Base-by-base conservation (phyloP, 2,888 invertebrate genomes). In the Megamerina dolium region DNA sequence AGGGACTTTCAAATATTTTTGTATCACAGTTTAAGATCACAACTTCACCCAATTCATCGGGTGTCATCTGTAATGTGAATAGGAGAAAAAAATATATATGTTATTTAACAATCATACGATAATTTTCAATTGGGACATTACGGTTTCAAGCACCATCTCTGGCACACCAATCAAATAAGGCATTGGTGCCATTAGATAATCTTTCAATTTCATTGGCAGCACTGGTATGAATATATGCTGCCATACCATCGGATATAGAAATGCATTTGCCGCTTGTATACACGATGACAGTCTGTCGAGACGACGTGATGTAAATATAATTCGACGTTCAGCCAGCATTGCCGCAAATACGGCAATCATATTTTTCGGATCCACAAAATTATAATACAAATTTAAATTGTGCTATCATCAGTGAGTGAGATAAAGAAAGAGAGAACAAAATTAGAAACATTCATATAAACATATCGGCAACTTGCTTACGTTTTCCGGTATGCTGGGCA, bases 161-260 rank as follows among this genome's bases (percentile, higher is more conserved):
- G 95, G 95, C 50, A 96, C 91, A 48, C 97, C 97, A 62, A 97
- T 94, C 35, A 97, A 77, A 75, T 89, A 97, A 35, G 97, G 97
- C 96, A 97, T 97, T 2, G 97, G 97, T 12, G 97, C 97, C 56
- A 85, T 76, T 53, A 93, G 74, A 70, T 91, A 91, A 72, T 95
- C 96, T 54, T 87, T 83, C 49, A 96, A 78, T 63, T 87, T 82
- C 68, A 83, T 79, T 17, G 96, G 95, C 61, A 96, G 74, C 56
- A 97, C 87, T 40, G 96, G 96, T 72, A 97, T 95, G 71, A 90
- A 97, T 64, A 97, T 91, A 63, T 96, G 95, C 73, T 97, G 96
- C 97, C 97, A 97, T 55, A 87, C 86, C 94, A 99, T 95, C 1
- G 97, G 97, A 73, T 94, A 96, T 31, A 99, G 81, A 35, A 97